Evolutionary conservation across 2,113 vertebrate species (phyloP), one percentile per base, ranked within the genome.

Genomic region (Cinclus mexicanus): DNA sequence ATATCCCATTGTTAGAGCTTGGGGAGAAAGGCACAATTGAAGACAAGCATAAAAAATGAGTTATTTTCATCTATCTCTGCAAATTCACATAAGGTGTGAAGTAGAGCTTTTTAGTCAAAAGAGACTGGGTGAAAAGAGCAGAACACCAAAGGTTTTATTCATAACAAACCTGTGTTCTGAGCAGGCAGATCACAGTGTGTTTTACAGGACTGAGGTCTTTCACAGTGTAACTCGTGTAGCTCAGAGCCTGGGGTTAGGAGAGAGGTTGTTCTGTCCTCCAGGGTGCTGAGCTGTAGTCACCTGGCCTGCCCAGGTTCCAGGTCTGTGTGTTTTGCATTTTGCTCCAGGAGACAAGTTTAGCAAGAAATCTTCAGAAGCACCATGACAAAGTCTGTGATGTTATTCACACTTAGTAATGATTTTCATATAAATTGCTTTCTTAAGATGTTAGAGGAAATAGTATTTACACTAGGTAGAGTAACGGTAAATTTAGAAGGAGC

Each of bases 401-500:
- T 78, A 49, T 31, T 84, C 49, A 49, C 7, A 49, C 88, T 86
- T 80, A 63, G 35, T 47, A 90, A 69, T 31, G 7, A 17, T 87
- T 91, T 94, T 85, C 46, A 19, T 88, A 56, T 46, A 70, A 93
- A 71, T 93, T 2, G 3, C 14, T 88, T 59, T 57, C 72, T 14
- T 64, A 28, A 63, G 8, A 12, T 33, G 14, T 53, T 78, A 94
- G 31, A 56, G 22, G 37, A 83, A 89, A 71, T 18, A 64, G 18
- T 85, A 63, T 46, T 87, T 86, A 39, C 10, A 8, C 50, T 91
- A 98, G 97, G 97, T 97, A 35, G 97, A 98, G 97, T 97, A 97
- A 70, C 97, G 78, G 98, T 71, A 20, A 84, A 94, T n/a, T 96
- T 98, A 60, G 96, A 98, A 97, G 87, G 46, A 83, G 91, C 88